phyloP scores from a whole-genome alignment of 2,888 invertebrate species.

The Eulithis testata region DNA sequence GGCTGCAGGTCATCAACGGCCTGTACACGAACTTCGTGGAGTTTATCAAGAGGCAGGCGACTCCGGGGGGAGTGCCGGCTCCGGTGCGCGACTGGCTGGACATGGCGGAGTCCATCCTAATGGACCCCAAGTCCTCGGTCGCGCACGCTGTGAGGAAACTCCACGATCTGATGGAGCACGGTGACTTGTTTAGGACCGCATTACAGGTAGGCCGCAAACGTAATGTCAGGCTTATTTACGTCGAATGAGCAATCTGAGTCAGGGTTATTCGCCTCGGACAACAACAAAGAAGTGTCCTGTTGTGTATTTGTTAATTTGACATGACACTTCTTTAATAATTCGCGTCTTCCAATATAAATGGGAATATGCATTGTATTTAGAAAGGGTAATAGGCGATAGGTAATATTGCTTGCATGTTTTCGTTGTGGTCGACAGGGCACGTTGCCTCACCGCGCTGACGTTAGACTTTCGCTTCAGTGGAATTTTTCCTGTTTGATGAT shows the following conservation, averaged over 20 bases:
- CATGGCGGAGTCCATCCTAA: slow-evolving; percentile 86
- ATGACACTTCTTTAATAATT: slow-evolving; percentile 45
- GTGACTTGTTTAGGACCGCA: slow-evolving; percentile 86
- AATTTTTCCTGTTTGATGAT: slow-evolving; percentile 15
- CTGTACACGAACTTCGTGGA: slow-evolving; percentile 88
- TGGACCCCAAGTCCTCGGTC: slow-evolving; percentile 85
- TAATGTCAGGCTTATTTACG: slow-evolving; percentile 24
- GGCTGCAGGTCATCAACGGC: slow-evolving; percentile 86
- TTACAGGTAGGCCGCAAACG: slow-evolving; percentile 81
- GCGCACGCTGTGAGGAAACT: slow-evolving; percentile 84
- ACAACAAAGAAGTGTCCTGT: slow-evolving; percentile 40
- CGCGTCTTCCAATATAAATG: slow-evolving; percentile 22
- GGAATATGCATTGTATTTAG: neutral
- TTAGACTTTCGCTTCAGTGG: slow-evolving; percentile 25
- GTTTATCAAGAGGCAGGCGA: slow-evolving; percentile 79
- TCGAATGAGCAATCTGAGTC: slow-evolving; percentile 32
- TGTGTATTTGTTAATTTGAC: slow-evolving; percentile 44
- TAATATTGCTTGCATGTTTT: slow-evolving; percentile 8
- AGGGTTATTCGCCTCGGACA: slow-evolving; percentile 21
- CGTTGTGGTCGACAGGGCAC: slow-evolving; percentile 20
- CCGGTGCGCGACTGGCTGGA: slow-evolving; percentile 81
- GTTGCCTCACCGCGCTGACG: slow-evolving; percentile 11
- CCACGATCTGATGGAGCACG: slow-evolving; percentile 85
- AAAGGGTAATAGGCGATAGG: slow-evolving; percentile 8
- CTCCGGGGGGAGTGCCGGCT: slow-evolving; percentile 69